Conservation (phyloP, 1,140 invertebrate genomes). For the Drosophila burlai region DNA sequence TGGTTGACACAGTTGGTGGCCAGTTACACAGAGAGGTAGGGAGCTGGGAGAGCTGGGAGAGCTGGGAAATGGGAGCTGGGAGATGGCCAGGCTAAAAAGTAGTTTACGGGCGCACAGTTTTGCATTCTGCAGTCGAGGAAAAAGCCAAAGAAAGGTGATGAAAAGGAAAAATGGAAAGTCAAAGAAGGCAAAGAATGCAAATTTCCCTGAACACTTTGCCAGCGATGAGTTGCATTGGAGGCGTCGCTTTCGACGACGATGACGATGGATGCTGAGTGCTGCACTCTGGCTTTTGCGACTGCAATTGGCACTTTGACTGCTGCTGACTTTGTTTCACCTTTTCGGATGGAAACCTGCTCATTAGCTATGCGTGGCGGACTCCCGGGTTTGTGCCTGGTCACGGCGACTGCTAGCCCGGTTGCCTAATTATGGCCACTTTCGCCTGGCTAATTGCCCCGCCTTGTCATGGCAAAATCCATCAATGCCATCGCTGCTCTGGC, state of each 20-base stretch:
- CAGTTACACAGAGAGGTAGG: slow-evolving; percentile 31
- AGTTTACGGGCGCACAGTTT: slow-evolving; percentile 66
- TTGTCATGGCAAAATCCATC: slow-evolving; percentile 38
- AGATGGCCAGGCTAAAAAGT: slow-evolving; percentile 52
- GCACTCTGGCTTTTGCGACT: slow-evolving; percentile 40
- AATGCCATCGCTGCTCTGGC: slow-evolving; percentile 4
- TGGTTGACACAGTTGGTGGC: slow-evolving; percentile 77
- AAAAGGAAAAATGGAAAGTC: slow-evolving; percentile 61
- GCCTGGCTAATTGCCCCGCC: slow-evolving; percentile 44
- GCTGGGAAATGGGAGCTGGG: not conserved
- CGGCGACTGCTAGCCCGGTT: slow-evolving; percentile 34
- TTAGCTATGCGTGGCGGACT: slow-evolving; percentile 19
- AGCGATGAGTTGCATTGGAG: slow-evolving; percentile 28
- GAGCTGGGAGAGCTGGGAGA: not conserved
- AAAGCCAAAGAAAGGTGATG: slow-evolving; percentile 47
- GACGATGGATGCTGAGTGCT: slow-evolving; percentile 13
- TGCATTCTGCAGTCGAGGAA: slow-evolving; percentile 44
- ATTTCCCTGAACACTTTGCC: slow-evolving; percentile 43
- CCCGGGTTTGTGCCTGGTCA: slow-evolving; percentile 52
- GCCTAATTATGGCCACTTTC: slow-evolving; percentile 62
- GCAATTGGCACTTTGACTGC: slow-evolving; percentile 32
- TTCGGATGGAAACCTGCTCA: slow-evolving; percentile 20
- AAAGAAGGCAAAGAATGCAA: slow-evolving; percentile 60
- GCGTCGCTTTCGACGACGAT: slow-evolving; percentile 3
- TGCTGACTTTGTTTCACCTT: slow-evolving; percentile 43